Conservation (phyloP, 2,113 vertebrate species). For the Equus przewalskii region DNA sequence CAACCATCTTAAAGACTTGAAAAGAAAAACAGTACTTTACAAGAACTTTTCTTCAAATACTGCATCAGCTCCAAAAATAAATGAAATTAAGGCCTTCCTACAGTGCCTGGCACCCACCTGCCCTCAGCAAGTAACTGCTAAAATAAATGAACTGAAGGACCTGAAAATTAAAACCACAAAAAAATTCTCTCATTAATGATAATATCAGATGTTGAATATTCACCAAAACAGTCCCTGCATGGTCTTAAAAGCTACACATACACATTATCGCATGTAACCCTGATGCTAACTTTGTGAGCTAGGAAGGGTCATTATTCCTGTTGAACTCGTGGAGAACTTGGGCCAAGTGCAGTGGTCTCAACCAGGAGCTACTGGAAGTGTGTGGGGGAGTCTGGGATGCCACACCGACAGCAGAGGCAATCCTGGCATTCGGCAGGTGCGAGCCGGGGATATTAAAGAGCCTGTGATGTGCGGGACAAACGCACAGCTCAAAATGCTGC, state of each 20-base stretch:
- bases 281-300: neutral
- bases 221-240: neutral
- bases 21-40: slow-evolving; percentile 3
- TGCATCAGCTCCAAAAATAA: slow-evolving; percentile 52
- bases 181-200: neutral
- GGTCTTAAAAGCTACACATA: neutral
- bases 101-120: neutral
- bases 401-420: neutral
- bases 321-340: neutral
- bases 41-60: neutral
- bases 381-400: neutral
- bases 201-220: neutral
- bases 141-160: neutral
- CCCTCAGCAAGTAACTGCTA: neutral
- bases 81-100: slow-evolving; percentile 34
- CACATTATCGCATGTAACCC: neutral
- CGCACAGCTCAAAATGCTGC: neutral
- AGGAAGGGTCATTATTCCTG: neutral
- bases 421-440: neutral
- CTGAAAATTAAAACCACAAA: slow-evolving; percentile 54
- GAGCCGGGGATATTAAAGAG: neutral
- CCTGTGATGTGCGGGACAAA: neutral
- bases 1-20: neutral
- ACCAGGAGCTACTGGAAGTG: neutral
- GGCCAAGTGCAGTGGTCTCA: neutral